A percentile compares a stretch with the other conserved stretches of the same genome.
Conservation (phyloP, 2,797 vertebrate genomes). For the Ctenosaura bakeri region DNA sequence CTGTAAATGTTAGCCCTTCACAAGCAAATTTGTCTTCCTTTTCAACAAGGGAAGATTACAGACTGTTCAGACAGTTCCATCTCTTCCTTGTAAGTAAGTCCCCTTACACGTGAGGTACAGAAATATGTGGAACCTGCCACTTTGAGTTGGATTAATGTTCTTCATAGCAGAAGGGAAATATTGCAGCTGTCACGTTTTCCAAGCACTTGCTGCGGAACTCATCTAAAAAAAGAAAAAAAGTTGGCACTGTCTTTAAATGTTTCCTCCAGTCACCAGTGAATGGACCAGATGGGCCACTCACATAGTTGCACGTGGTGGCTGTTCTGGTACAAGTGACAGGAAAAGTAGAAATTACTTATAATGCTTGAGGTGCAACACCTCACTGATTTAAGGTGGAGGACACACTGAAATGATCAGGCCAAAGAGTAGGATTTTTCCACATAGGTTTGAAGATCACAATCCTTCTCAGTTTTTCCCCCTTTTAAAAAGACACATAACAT, state of each 20-base stretch:
- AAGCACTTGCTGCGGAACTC: constrained; percentile 22
- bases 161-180: constrained; percentile 19
- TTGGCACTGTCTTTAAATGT: constrained; percentile 26
- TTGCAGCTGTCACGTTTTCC: background rate
- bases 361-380: background rate
- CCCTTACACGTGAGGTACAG: background rate
- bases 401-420: background rate
- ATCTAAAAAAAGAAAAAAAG: background rate
- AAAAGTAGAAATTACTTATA: background rate
- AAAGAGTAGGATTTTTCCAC: background rate
- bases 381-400: background rate
- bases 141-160: background rate
- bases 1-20: background rate
- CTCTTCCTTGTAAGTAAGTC: background rate
- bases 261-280: constrained; percentile 22
- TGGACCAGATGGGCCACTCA: constrained; percentile 2
- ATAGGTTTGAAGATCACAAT: constrained; percentile 28
- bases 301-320: constrained; percentile 11
- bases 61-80: constrained; percentile 15
- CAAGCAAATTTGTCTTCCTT: background rate
- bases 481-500: constrained; percentile 10
- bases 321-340: constrained; percentile 14
- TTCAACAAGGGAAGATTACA: background rate
- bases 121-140: background rate
- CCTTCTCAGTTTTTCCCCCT: constrained; percentile 14